A percentile compares a stretch with the other conserved stretches of the same genome.
Conservation (phyloP, 2,888 invertebrate species). For the Quadriops clusia region DNA sequence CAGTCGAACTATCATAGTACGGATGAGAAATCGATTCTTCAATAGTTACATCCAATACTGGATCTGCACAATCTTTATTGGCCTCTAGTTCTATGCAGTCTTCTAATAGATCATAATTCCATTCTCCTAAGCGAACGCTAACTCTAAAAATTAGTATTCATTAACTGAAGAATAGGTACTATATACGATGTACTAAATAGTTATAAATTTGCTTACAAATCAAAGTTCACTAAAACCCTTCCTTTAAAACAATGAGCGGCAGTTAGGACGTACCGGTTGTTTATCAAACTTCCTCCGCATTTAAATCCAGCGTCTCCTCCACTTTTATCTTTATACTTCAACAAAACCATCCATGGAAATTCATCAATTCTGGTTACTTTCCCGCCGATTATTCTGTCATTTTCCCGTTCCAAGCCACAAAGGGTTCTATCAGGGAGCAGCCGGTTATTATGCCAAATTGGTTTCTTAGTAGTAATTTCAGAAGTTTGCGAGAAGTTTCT, state of each 20-base stretch:
- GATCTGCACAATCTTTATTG: conserved; percentile 21
- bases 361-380: conserved; percentile 33
- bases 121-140: conserved; percentile 37
- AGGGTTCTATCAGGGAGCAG: background rate
- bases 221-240: conserved; percentile 26
- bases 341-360: conserved; percentile 39
- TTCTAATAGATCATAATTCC: conserved; percentile 31
- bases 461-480: background rate
- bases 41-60: conserved; percentile 24
- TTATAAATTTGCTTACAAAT: conserved; percentile 35
- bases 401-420: background rate
- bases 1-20: conserved; percentile 19
- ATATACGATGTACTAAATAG: background rate
- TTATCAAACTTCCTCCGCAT: conserved; percentile 44
- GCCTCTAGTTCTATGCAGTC: conserved; percentile 33
- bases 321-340: conserved; percentile 30
- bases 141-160: conserved; percentile 18
- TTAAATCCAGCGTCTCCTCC: conserved; percentile 20
- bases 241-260: conserved; percentile 44
- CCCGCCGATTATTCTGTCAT: conserved; percentile 31
- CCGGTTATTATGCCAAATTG: background rate
- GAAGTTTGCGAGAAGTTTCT: background rate
- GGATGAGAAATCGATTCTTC: conserved; percentile 23
- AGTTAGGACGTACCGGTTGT: conserved; percentile 41
- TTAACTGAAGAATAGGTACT: background rate